Conservation (phyloP, 2,888 invertebrate species). For the Linyphia triangularis region DNA sequence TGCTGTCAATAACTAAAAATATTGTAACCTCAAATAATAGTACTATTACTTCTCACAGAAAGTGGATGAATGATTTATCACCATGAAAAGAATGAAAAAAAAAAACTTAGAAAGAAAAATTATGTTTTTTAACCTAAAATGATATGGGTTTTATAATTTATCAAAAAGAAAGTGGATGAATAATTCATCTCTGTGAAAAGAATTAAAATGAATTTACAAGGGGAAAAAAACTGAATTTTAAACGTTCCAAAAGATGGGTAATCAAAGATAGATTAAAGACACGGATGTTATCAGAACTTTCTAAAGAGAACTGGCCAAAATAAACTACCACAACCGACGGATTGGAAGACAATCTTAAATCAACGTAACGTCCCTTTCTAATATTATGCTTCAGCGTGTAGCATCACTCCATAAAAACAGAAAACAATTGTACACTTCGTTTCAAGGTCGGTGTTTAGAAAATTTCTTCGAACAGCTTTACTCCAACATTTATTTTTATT, state of each 20-base stretch:
- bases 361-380: background rate
- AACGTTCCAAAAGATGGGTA: background rate
- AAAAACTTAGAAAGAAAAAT: too few species aligned
- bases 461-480: constrained; percentile 29
- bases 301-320: background rate
- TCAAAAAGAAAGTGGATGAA: too few species aligned
- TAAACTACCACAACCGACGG: background rate
- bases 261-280: background rate
- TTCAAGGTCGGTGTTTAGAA: constrained; percentile 19
- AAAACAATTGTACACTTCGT: constrained; percentile 26
- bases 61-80: too few species aligned
- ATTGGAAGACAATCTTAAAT: background rate
- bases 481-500: background rate
- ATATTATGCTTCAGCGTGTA: constrained; percentile 22
- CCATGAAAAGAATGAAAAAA: too few species aligned
- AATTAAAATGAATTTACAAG: too few species aligned
- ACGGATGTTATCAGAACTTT: background rate
- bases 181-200: too few species aligned
- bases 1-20: too few species aligned
- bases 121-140: too few species aligned
- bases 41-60: too few species aligned
- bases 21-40: too few species aligned
- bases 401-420: constrained; percentile 10
- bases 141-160: too few species aligned
- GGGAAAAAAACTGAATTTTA: too few species aligned